A percentile compares a stretch with the other conserved stretches of the same genome.
Conservation (phyloP, 1,140 invertebrate species). For the Steinernema khuongi region DNA sequence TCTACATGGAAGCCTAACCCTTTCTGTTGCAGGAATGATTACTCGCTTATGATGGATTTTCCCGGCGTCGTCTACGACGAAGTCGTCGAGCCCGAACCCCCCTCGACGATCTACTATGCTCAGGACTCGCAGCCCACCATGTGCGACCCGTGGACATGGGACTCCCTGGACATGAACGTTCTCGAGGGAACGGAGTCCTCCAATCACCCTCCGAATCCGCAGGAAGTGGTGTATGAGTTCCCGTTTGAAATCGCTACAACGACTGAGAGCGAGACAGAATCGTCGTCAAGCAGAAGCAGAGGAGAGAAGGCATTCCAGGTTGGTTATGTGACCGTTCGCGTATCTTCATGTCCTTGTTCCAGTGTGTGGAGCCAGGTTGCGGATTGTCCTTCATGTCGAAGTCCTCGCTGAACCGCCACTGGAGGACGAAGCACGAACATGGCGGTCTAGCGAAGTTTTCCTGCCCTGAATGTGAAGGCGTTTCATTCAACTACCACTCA, state of each 20-base stretch:
- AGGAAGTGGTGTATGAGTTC: background rate
- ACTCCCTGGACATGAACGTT: background rate
- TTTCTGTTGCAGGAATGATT: background rate
- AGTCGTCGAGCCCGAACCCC: background rate
- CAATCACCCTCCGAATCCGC: background rate
- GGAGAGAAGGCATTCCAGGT: background rate
- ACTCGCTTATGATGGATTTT: slow-evolving; percentile 10
- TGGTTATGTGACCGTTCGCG: too few relatives aligned
- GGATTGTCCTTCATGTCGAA: background rate
- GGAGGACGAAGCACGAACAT: background rate
- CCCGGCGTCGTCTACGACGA: background rate
- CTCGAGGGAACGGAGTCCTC: background rate
- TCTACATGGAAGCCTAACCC: too few relatives aligned
- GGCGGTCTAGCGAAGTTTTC: background rate
- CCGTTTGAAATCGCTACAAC: background rate
- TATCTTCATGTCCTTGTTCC: too few relatives aligned
- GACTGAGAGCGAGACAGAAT: background rate
- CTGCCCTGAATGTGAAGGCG: background rate
- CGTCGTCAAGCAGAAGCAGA: background rate
- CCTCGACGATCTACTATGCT: background rate
- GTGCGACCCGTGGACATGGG: background rate
- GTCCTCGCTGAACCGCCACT: background rate
- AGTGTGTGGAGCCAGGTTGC: background rate
- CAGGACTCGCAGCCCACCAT: background rate
- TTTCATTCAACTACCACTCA: background rate